Conservation (phyloP, 2,888 invertebrate species). For the Papilio elwesi region DNA sequence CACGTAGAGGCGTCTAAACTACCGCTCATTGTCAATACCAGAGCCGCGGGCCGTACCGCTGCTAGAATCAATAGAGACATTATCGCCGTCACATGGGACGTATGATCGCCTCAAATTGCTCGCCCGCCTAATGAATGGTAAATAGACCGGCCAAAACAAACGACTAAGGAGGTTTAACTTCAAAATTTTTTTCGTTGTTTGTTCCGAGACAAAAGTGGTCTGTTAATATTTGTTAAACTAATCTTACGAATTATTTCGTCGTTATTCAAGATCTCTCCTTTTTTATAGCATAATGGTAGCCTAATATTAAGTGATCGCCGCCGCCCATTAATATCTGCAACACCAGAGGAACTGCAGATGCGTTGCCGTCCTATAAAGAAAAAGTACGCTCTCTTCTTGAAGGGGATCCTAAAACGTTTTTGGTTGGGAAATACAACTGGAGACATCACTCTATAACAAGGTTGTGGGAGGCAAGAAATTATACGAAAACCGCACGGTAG, state of each 20-base stretch:
- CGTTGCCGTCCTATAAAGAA: no score
- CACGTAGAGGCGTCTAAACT: conserved; percentile 82
- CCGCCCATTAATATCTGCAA: no score
- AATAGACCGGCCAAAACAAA: conserved; percentile 50
- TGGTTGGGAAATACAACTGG: no score
- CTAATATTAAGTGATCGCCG: no score
- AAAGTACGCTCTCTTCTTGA: no score
- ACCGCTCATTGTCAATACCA: conserved; percentile 83
- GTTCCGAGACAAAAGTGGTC: conserved; percentile 21
- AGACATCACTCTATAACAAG: no score
- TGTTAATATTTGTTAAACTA: conserved; percentile 12
- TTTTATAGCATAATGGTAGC: not conserved
- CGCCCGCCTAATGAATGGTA: conserved; percentile 63
- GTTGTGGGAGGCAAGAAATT: no score
- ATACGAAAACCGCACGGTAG: no score
- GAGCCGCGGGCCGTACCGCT: conserved; percentile 72
- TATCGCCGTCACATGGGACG: conserved; percentile 69
- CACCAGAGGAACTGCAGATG: no score
- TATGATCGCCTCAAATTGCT: conserved; percentile 68
- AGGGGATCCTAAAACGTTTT: no score
- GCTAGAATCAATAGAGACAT: conserved; percentile 78
- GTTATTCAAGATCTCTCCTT: no score
- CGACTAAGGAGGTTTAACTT: conserved; percentile 40
- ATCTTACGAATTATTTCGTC: conserved; percentile 7
- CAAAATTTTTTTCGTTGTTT: conserved; percentile 20